phyloP scores from a whole-genome alignment of 2,113 vertebrate genomes.

The Prietella phreatophila region DNA sequence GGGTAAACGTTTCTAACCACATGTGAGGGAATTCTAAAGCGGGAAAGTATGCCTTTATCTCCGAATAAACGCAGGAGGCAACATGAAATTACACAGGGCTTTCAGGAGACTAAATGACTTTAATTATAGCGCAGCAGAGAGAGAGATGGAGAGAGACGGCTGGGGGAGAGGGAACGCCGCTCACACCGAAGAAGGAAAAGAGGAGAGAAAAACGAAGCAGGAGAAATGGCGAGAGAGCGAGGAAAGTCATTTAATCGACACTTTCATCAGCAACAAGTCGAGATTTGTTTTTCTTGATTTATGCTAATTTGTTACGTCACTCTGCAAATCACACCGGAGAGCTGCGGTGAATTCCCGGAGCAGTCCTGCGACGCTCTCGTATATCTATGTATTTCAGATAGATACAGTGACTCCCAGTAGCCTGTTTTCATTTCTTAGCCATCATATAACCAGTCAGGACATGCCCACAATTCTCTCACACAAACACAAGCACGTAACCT shows the following conservation, averaged over 20 bases:
- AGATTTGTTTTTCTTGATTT: background rate
- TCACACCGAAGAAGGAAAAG: conserved; percentile 29
- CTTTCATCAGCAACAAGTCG: background rate
- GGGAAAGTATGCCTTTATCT: conserved; percentile 78
- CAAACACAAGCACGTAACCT: background rate
- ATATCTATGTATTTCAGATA: background rate
- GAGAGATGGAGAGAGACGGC: conserved; percentile 45
- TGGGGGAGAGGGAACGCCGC: conserved; percentile 29
- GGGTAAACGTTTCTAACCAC: conserved; percentile 60
- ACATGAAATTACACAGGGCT: conserved; percentile 75
- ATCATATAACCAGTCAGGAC: background rate
- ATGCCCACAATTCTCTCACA: background rate
- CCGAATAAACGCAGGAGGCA: conserved; percentile 78
- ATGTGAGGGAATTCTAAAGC: conserved; percentile 70
- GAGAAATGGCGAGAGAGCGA: conserved; percentile 19
- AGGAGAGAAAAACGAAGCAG: conserved; percentile 25
- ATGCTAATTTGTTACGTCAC: background rate
- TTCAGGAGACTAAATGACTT: conserved; percentile 78
- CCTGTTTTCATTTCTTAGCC: background rate
- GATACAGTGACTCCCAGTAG: background rate
- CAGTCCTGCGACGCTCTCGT: background rate
- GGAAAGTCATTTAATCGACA: background rate
- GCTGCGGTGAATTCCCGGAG: background rate
- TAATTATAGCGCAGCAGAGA: conserved; percentile 72
- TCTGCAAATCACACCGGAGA: background rate